Evolutionary conservation across 2,797 vertebrate genomes (phyloP).

Genomic region (Choloepus didactylus): DNA sequence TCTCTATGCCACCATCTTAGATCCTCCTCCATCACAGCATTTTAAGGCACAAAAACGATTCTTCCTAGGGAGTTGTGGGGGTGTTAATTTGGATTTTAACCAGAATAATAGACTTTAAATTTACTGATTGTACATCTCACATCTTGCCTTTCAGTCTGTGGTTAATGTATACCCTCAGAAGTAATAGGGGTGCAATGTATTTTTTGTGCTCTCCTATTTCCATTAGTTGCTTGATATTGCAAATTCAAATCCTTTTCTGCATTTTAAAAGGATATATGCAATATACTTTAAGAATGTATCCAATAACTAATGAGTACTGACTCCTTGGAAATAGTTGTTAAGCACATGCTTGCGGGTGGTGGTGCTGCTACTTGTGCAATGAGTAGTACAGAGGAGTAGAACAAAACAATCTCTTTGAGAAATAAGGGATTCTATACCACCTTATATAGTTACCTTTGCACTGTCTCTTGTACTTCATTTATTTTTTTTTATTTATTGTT

Average conservation of each 20-base stretch:
- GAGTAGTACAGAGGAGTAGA: not conserved
- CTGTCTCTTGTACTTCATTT: not conserved
- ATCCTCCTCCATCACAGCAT: no score
- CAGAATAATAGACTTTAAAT: conserved; percentile 17
- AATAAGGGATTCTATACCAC: not conserved
- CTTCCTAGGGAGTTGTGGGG: not conserved
- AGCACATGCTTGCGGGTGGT: not conserved
- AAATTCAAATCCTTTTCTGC: not conserved
- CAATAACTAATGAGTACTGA: not conserved
- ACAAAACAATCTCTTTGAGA: not conserved
- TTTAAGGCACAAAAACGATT: conserved; percentile 36
- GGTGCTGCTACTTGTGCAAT: not conserved
- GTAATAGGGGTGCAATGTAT: not conserved
- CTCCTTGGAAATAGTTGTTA: not conserved
- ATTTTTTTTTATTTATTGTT: not conserved
- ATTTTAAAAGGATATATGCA: not conserved
- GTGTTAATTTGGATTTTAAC: conserved; percentile 47
- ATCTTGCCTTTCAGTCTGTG: not conserved
- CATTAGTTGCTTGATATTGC: not conserved
- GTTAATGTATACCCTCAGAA: not conserved
- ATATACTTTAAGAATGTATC: not conserved
- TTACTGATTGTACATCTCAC: not conserved
- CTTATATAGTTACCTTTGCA: not conserved
- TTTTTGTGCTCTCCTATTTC: not conserved
- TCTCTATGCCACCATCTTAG: no score